Evolutionary conservation across 2,113 vertebrate genomes (phyloP).

Genomic region (Atherinomorus stipes): DNA sequence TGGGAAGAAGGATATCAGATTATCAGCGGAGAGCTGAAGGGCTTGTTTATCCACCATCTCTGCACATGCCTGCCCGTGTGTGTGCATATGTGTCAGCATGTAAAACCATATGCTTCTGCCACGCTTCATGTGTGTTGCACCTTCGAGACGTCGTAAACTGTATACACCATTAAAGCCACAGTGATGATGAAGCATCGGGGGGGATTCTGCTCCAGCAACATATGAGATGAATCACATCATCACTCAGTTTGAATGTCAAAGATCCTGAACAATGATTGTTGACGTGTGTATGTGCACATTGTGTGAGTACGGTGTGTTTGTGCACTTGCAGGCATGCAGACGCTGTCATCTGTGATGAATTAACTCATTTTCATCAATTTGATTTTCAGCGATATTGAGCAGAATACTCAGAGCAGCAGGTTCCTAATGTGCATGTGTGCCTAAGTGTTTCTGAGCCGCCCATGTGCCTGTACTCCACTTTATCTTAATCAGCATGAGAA

Average conservation of each 20-base stretch:
- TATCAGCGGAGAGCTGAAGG: conserved; percentile 59
- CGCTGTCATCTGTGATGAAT: conserved; percentile 51
- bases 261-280: conserved; percentile 5
- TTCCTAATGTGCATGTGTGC: conserved; percentile 10
- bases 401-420: conserved; percentile 17
- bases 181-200: neutral
- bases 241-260: conserved; percentile 10
- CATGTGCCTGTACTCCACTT: conserved; percentile 13
- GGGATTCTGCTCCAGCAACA: conserved; percentile 21
- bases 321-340: neutral
- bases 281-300: neutral
- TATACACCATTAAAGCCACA: conserved; percentile 1
- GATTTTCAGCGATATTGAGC: conserved; percentile 50
- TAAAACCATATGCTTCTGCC: conserved; percentile 7
- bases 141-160: conserved; percentile 4
- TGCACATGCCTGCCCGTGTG: conserved; percentile 16
- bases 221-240: conserved; percentile 17
- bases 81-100: conserved; percentile 17
- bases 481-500: conserved; percentile 49
- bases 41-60: conserved; percentile 30
- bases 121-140: neutral
- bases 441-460: neutral
- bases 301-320: neutral
- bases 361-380: conserved; percentile 47
- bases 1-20: conserved; percentile 72